These are phyloP conservation scores for Oreochromis aureus DNA, from an alignment of 2,113 vertebrate genomes.

Conservation along the genomic window DNA sequence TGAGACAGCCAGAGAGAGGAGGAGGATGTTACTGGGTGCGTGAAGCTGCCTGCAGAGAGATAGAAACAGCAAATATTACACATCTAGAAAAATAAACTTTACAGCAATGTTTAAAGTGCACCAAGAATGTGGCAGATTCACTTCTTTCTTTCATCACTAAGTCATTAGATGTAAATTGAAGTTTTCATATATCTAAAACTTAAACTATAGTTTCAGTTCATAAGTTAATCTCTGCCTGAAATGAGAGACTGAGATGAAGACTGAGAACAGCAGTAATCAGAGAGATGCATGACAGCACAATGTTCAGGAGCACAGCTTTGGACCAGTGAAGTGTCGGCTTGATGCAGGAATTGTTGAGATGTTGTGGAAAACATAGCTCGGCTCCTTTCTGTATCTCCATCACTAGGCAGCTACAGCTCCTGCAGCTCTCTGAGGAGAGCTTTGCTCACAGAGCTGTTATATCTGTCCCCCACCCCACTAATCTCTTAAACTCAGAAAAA, in stretches of 20 bases:
- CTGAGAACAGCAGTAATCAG: not conserved
- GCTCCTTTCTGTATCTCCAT: not conserved
- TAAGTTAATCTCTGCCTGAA: not conserved
- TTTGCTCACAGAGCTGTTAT: too few relatives aligned
- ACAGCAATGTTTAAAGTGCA: too few relatives aligned
- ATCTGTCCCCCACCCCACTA: too few relatives aligned
- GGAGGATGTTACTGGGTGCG: conserved; percentile 56
- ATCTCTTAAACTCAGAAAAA: too few relatives aligned
- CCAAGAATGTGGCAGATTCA: too few relatives aligned
- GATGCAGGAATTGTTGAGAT: not conserved
- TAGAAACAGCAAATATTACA: not conserved
- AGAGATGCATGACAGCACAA: not conserved
- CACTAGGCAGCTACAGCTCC: too few relatives aligned
- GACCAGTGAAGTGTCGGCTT: not conserved
- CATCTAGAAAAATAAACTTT: too few relatives aligned
- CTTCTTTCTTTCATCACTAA: too few relatives aligned
- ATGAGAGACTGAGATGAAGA: not conserved
- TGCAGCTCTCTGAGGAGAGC: too few relatives aligned
- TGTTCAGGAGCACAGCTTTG: not conserved
- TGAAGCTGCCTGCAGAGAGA: conserved; percentile 54
- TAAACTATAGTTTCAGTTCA: not conserved
- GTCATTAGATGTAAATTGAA: too few relatives aligned
- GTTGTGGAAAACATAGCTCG: not conserved
- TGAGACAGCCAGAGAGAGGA: conserved; percentile 58
- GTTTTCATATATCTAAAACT: not conserved